Evolutionary conservation across 2,888 invertebrate species (phyloP), one percentile per base, ranked within the genome.

Genomic region (Psococerastis gibbosa): DNA sequence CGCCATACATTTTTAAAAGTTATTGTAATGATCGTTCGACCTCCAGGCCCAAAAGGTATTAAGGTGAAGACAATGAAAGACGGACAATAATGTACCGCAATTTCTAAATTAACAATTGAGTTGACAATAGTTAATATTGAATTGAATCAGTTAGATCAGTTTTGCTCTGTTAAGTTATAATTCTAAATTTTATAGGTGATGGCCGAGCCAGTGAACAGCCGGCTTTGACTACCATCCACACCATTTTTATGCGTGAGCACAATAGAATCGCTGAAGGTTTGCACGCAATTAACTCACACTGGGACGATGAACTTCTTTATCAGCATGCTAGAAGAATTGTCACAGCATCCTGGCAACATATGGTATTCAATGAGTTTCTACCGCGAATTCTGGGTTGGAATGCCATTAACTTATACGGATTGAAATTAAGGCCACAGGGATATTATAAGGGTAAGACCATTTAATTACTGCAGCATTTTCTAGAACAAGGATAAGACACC

Each of bases 151-250:
- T n/a, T n/a, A n/a, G n/a, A n/a, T n/a, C n/a, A n/a, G n/a, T n/a
- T n/a, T n/a, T n/a, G n/a, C n/a, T n/a, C n/a, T n/a, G n/a, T n/a
- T n/a, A n/a, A n/a, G n/a, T n/a, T n/a, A n/a, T n/a, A n/a, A n/a
- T n/a, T n/a, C n/a, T n/a, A n/a, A n/a, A n/a, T n/a, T n/a, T n/a
- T n/a, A n/a, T 53, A 72, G 75, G 82, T 42, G 94, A 94, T 58
- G 83, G 84, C 0, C 70, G 94, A 49, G 88, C 88, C 0, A 89
- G 88, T 1, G 92, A 94, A 58, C 91, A 94, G 58, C 88, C 91
- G 0, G 89, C 76, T 3, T 63, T 94, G 1, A 83, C 91, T 0
- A 77, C 81, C 2, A 75, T 92, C 50, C 92, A 94, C 59, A 91
- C 89, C 0, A 67, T 84, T 41, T 89, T 82, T 67, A 63, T 92